phyloP scores from a whole-genome alignment of 1,140 invertebrate genomes.

The Drosophila hydei region DNA sequence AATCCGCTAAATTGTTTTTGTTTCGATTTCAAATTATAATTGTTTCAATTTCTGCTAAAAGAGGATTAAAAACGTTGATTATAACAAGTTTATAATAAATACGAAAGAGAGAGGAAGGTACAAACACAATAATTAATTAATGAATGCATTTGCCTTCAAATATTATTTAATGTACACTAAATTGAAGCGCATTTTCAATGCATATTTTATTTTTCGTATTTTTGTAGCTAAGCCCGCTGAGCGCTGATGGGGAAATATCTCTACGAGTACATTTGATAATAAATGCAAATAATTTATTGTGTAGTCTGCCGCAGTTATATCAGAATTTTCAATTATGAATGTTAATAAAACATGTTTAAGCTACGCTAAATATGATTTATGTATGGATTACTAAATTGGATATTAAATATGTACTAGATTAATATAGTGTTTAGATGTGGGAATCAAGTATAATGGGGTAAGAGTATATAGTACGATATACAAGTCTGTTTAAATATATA shows the following conservation, averaged over 20 bases:
- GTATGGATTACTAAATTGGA: conserved; percentile 5
- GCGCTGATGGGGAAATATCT: conserved; percentile 1
- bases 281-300: conserved; percentile 8
- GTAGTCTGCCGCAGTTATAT: conserved; percentile 6
- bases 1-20: conserved; percentile 52
- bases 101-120: background rate
- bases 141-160: conserved; percentile 51
- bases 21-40: conserved; percentile 5
- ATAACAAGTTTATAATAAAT: conserved; percentile 38
- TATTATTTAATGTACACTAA: conserved; percentile 50
- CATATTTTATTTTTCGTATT: conserved; percentile 20
- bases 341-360: conserved; percentile 2
- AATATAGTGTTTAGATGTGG: conserved; percentile 8
- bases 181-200: conserved; percentile 13
- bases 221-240: conserved; percentile 4
- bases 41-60: conserved; percentile 48
- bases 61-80: conserved; percentile 61
- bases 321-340: conserved; percentile 8
- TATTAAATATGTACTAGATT: conserved; percentile 15
- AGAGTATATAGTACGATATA: conserved; percentile 40
- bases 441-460: conserved; percentile 8
- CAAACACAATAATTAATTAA: conserved; percentile 47
- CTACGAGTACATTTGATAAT: background rate
- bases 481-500: conserved; percentile 25
- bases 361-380: conserved; percentile 21